phyloP scores from a whole-genome alignment of 2,113 vertebrate species.

The Indicator maculatus region DNA sequence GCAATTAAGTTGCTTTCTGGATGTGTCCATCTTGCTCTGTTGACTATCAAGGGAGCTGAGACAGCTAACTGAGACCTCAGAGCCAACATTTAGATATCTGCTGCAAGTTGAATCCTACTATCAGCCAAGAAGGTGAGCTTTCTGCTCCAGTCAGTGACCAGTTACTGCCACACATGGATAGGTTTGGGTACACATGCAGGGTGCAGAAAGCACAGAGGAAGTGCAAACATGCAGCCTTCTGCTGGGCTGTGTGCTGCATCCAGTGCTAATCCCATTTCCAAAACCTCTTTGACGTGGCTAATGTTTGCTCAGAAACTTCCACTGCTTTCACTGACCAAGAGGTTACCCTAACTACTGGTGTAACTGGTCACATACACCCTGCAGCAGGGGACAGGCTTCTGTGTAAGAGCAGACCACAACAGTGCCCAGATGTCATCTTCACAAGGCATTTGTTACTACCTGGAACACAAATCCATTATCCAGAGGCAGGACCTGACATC shows the following conservation, averaged over 20 bases:
- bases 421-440: not conserved
- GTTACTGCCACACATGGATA: not conserved
- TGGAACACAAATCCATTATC: not conserved
- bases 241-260: not conserved
- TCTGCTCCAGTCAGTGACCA: not conserved
- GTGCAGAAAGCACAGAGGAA: not conserved
- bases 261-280: not conserved
- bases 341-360: not conserved
- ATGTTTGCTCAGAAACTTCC: not conserved
- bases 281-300: not conserved
- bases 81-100: not conserved
- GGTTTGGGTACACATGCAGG: not conserved
- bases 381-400: not conserved
- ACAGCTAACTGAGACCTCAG: not conserved
- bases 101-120: not conserved
- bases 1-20: not conserved
- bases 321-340: not conserved
- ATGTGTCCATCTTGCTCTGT: not conserved
- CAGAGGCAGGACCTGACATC: not conserved
- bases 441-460: not conserved
- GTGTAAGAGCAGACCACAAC: not conserved
- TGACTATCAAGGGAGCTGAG: not conserved
- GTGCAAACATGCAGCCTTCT: not conserved
- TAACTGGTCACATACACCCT: not conserved
- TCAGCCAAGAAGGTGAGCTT: not conserved